Percentiles rank a stretch among this genome's conserved stretches.
phyloP scores from a whole-genome alignment of 1,140 invertebrate genomes.

The Bombus soroeensis region DNA sequence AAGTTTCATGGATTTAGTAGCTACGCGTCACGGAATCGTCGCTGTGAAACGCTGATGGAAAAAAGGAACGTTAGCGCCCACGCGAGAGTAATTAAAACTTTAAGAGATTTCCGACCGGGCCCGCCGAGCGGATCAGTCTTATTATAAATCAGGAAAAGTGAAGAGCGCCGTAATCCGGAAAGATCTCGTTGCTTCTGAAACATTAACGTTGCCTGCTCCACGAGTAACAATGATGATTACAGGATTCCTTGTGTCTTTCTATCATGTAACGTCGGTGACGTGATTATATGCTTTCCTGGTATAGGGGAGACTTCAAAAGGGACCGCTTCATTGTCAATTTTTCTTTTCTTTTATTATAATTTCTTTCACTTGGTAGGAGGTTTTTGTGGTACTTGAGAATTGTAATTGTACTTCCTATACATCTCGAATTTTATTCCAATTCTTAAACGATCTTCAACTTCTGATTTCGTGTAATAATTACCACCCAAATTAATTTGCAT shows the following conservation, averaged over 20 bases:
- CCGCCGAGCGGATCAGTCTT: constrained; percentile 39
- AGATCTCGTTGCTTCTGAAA: constrained; percentile 42
- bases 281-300: no score
- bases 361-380: no score
- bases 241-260: neutral
- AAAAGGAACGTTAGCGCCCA: constrained; percentile 52
- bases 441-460: no score
- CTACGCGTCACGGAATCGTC: constrained; percentile 43
- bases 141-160: constrained; percentile 47
- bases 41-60: constrained; percentile 53
- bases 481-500: no score
- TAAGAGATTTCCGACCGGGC: constrained; percentile 25
- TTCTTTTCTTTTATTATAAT: no score
- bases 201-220: constrained; percentile 28
- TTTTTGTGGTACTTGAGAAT: no score
- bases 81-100: constrained; percentile 64
- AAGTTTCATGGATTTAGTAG: constrained; percentile 63
- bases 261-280: neutral
- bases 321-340: neutral
- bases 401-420: no score
- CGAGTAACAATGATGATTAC: neutral
- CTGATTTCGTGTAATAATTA: no score
- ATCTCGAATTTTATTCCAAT: no score
- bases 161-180: constrained; percentile 40
- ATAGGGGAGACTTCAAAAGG: no score